Percentiles rank a stretch among this genome's conserved stretches.
These are phyloP conservation scores for Thaumatotibia leucotreta DNA, from an alignment of 1,140 invertebrate species.

Conservation along the genomic window DNA sequence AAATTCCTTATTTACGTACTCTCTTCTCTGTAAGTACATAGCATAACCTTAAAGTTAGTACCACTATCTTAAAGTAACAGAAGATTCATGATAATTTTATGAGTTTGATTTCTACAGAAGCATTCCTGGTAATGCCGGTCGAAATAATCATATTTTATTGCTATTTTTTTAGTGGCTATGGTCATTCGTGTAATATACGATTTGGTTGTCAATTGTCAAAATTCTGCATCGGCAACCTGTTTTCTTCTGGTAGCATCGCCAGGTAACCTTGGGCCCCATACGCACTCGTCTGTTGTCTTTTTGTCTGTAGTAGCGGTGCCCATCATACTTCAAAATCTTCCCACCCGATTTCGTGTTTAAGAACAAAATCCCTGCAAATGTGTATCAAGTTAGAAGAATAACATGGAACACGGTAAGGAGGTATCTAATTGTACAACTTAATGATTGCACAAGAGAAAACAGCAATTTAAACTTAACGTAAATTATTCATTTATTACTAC, in stretches of 20 bases:
- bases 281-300: no score
- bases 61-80: not conserved
- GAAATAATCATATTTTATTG: not conserved
- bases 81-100: not conserved
- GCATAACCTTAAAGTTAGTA: not conserved
- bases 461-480: no score
- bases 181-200: conserved; percentile 22
- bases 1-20: no score
- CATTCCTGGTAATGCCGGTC: not conserved
- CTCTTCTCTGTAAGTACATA: no score
- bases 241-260: conserved; percentile 33
- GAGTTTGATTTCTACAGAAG: no score
- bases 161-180: conserved; percentile 22
- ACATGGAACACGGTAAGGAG: no score
- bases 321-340: conserved; percentile 24
- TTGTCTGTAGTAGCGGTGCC: conserved; percentile 29
- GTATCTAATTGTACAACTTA: no score
- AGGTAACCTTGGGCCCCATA: conserved; percentile 18
- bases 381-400: no score
- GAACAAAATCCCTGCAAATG: no score
- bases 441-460: no score
- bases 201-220: conserved; percentile 28
- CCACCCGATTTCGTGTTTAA: conserved; percentile 18
- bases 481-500: no score
- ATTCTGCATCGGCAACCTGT: conserved; percentile 29